phyloP scores from a whole-genome alignment of 2,113 vertebrate genomes.

The Sinocyclocheilus rhinocerous region DNA sequence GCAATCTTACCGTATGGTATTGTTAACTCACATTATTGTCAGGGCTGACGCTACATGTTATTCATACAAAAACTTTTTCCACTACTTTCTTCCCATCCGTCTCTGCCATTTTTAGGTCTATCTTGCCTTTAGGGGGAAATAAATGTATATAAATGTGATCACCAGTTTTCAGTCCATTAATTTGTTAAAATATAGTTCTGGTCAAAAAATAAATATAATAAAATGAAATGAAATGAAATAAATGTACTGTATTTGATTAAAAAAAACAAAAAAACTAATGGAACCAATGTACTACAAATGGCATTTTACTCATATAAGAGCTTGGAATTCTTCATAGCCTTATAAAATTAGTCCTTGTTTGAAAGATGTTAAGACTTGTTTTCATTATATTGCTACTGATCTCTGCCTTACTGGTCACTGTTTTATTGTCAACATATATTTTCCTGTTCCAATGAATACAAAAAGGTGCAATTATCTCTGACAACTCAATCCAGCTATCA shows the following conservation, averaged over 20 bases:
- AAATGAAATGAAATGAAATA: too few relatives aligned
- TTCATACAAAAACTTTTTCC: neutral
- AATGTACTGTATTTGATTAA: too few relatives aligned
- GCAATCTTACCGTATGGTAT: neutral
- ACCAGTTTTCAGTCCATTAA: neutral
- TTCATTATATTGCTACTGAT: neutral
- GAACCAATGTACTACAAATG: too few relatives aligned
- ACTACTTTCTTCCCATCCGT: neutral
- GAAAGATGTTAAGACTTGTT: neutral
- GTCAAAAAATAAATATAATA: too few relatives aligned
- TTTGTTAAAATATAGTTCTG: neutral
- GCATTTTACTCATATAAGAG: neutral
- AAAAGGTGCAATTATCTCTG: neutral
- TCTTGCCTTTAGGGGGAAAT: neutral
- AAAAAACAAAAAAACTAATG: too few relatives aligned
- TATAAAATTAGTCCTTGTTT: neutral
- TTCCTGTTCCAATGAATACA: neutral
- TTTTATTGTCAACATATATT: neutral
- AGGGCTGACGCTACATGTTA: neutral
- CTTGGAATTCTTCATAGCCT: neutral
- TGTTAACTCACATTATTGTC: neutral
- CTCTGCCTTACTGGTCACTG: neutral
- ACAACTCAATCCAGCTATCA: neutral
- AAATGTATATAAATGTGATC: slow-evolving; percentile 11
- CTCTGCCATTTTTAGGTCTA: neutral